A percentile compares a stretch with the other conserved stretches of the same genome.
Evolutionary conservation across 1,140 invertebrate species (phyloP).

Genomic region (Varroa destructor): DNA sequence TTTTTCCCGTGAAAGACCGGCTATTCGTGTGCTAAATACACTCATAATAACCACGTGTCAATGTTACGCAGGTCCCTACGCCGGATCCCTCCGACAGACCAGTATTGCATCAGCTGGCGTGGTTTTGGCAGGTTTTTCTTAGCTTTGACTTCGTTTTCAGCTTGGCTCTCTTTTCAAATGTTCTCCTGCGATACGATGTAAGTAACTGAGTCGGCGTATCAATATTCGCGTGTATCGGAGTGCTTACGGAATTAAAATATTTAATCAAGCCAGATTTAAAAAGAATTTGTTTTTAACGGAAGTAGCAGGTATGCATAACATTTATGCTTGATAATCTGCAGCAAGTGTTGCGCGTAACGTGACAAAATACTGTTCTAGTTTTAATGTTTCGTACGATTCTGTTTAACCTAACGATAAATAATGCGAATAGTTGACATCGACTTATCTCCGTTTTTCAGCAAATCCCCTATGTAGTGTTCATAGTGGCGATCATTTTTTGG

Average conservation of each 20-base stretch:
- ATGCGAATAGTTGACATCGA: too few species aligned
- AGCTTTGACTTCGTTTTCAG: neutral
- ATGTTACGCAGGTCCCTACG: neutral
- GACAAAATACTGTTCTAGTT: neutral
- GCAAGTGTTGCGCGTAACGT: neutral
- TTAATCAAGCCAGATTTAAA: too few species aligned
- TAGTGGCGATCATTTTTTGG: neutral
- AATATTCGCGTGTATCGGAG: neutral
- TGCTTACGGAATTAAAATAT: neutral
- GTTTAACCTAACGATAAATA: neutral
- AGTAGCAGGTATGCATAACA: too few species aligned
- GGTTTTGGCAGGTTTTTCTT: constrained; percentile 2
- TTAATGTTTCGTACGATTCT: neutral
- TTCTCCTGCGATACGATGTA: constrained; percentile 8
- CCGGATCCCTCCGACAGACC: neutral
- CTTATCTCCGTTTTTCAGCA: constrained; percentile 4
- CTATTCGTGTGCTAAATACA: neutral
- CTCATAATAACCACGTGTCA: neutral
- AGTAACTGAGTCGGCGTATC: neutral
- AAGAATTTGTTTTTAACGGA: too few species aligned
- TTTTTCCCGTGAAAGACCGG: neutral
- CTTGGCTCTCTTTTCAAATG: neutral
- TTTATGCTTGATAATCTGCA: too few species aligned
- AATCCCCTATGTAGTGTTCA: constrained; percentile 2
- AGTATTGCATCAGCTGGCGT: neutral